Conservation (phyloP, 2,888 invertebrate genomes). For the Acanthosoma haemorrhoidale region DNA sequence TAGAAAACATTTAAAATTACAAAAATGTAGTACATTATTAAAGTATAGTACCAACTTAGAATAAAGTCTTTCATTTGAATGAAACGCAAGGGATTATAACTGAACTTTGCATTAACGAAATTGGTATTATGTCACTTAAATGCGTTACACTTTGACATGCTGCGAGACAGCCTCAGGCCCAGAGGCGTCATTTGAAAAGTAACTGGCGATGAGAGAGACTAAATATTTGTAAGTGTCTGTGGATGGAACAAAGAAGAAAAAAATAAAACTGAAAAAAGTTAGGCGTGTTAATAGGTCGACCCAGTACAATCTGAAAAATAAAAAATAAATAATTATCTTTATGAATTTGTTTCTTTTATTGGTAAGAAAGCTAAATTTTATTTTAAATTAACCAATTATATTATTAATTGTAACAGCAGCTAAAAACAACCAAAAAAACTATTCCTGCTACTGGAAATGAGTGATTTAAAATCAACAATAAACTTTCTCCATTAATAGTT, state of each 20-base stretch:
- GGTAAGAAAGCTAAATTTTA: no score
- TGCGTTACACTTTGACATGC: not conserved
- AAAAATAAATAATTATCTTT: slow-evolving; percentile 31
- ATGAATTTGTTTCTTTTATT: no score
- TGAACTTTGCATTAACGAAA: no score
- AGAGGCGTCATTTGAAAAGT: not conserved
- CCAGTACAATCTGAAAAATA: slow-evolving; percentile 72
- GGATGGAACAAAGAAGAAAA: slow-evolving; percentile 46
- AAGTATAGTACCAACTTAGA: no score
- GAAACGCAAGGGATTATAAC: no score
- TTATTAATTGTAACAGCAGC: not conserved
- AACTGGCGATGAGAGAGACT: not conserved
- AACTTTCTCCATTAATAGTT: no score
- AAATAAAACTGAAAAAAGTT: slow-evolving; percentile 59
- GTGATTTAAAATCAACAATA: no score
- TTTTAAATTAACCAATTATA: not conserved
- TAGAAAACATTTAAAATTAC: no score
- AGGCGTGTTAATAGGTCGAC: slow-evolving; percentile 69
- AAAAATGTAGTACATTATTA: no score
- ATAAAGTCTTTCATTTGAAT: no score
- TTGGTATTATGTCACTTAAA: no score
- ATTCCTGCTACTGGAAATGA: no score
- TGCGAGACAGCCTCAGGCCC: not conserved
- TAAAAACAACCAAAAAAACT: not conserved
- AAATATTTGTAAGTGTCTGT: not conserved